phyloP scores from a whole-genome alignment of 2,888 invertebrate species.

The Lacanobia oleracea region DNA sequence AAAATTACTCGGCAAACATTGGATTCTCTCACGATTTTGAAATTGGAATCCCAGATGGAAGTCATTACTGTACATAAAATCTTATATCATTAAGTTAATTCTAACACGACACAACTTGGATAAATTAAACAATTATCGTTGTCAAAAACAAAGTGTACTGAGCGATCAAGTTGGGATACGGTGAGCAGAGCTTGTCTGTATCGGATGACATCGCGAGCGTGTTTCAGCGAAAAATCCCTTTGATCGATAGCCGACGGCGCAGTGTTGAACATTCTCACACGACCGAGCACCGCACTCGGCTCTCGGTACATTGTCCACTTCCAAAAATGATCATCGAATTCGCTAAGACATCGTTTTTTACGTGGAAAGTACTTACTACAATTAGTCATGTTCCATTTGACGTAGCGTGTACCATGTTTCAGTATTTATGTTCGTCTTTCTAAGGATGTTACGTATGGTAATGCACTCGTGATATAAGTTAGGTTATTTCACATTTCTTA shows the following conservation, averaged over 20 bases:
- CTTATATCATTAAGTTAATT: conserved; percentile 39
- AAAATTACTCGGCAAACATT: conserved; percentile 8
- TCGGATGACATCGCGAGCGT: conserved; percentile 79
- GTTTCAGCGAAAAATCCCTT: conserved; percentile 86
- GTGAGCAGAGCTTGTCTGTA: conserved; percentile 75
- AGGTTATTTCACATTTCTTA: conserved; percentile 35
- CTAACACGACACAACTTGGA: conserved; percentile 33
- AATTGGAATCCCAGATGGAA: conserved; percentile 25
- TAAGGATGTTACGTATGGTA: conserved; percentile 35
- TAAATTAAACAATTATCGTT: conserved; percentile 71
- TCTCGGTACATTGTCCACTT: conserved; percentile 74
- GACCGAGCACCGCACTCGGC: conserved; percentile 74
- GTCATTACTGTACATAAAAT: conserved; percentile 46
- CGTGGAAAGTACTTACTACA: conserved; percentile 47
- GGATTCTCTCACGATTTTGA: conserved; percentile 48
- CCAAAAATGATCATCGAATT: conserved; percentile 79
- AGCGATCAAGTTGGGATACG: conserved; percentile 71
- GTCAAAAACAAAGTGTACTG: conserved; percentile 60
- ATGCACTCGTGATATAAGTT: conserved; percentile 5
- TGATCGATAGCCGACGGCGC: conserved; percentile 83
- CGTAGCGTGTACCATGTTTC: conserved; percentile 30
- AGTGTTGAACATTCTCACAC: conserved; percentile 89
- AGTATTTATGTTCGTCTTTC: conserved; percentile 30
- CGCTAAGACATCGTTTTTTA: conserved; percentile 60
- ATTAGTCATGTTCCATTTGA: conserved; percentile 59